phyloP scores from a whole-genome alignment of 2,888 invertebrate species.

The Agrypnus murinus region DNA sequence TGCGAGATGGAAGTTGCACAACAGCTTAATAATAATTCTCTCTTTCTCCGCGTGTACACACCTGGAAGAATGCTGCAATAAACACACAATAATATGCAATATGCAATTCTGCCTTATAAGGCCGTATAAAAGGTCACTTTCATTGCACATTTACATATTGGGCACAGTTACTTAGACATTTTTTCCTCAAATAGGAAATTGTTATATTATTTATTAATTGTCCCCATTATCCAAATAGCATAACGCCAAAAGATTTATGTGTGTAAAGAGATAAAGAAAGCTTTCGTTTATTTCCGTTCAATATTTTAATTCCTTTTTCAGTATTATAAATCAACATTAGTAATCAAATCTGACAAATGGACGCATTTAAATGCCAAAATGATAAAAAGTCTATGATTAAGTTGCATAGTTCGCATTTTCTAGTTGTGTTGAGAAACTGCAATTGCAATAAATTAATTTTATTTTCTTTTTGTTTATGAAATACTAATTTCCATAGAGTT shows the following conservation, averaged over 20 bases:
- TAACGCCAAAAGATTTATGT: slow-evolving; percentile 2
- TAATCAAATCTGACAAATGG: slow-evolving; percentile 21
- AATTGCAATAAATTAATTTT: not conserved
- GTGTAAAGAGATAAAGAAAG: slow-evolving; percentile 6
- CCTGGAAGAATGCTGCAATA: slow-evolving; percentile 36
- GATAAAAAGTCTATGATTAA: slow-evolving; percentile 11
- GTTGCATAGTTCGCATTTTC: not conserved
- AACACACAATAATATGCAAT: slow-evolving; percentile 3
- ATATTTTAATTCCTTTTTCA: slow-evolving; percentile 3
- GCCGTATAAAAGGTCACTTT: slow-evolving; percentile 40
- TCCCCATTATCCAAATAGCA: slow-evolving; percentile 10
- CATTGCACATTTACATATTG: slow-evolving; percentile 29
- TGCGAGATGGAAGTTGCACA: not conserved
- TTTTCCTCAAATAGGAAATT: slow-evolving; percentile 25
- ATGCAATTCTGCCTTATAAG: slow-evolving; percentile 44
- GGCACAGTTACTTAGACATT: slow-evolving; percentile 17
- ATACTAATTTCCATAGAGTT: too few species aligned
- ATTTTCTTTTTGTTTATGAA: too few species aligned
- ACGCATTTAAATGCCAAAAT: slow-evolving; percentile 2
- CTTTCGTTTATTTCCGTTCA: slow-evolving; percentile 14
- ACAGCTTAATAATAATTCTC: not conserved
- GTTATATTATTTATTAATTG: slow-evolving; percentile 28
- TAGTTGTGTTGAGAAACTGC: slow-evolving; percentile 9
- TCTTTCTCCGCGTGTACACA: slow-evolving; percentile 16
- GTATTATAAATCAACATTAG: slow-evolving; percentile 11